Conservation (phyloP, 2,113 vertebrate species). For the Periophthalmus modestus region DNA sequence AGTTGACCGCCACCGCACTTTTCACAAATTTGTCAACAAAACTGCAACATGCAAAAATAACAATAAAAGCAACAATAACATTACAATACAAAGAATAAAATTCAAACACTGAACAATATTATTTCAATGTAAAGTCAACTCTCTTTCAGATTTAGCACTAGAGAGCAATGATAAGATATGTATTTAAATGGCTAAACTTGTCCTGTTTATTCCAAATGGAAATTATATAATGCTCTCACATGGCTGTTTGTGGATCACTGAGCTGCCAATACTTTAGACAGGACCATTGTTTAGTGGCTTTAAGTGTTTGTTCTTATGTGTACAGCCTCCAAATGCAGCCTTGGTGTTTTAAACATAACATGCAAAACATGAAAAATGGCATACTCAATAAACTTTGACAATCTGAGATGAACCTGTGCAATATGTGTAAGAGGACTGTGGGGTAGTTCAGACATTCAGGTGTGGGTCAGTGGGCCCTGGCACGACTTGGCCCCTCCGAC, state of each 20-base stretch:
- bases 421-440: constrained; percentile 31
- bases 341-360: constrained; percentile 13
- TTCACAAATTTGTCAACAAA: constrained; percentile 38
- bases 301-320: constrained; percentile 35
- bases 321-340: constrained; percentile 12
- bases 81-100: constrained; percentile 58
- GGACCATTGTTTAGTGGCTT: constrained; percentile 36
- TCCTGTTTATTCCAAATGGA: constrained; percentile 22
- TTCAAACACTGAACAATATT: constrained; percentile 55
- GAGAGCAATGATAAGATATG: constrained; percentile 47
- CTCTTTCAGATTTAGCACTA: constrained; percentile 14
- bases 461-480: constrained; percentile 54
- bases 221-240: constrained; percentile 40
- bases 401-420: constrained; percentile 59
- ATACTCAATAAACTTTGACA: constrained; percentile 29
- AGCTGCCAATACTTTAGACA: constrained; percentile 27
- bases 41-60: constrained; percentile 69
- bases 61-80: constrained; percentile 60
- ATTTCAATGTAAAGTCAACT: constrained; percentile 25
- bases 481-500: constrained; percentile 53
- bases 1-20: constrained; percentile 38
- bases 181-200: constrained; percentile 48
- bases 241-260: constrained; percentile 21
- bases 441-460: constrained; percentile 18
- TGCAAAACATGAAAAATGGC: constrained; percentile 16